Base-by-base conservation (phyloP, 2,797 vertebrate genomes). In the Smutsia gigantea region DNA sequence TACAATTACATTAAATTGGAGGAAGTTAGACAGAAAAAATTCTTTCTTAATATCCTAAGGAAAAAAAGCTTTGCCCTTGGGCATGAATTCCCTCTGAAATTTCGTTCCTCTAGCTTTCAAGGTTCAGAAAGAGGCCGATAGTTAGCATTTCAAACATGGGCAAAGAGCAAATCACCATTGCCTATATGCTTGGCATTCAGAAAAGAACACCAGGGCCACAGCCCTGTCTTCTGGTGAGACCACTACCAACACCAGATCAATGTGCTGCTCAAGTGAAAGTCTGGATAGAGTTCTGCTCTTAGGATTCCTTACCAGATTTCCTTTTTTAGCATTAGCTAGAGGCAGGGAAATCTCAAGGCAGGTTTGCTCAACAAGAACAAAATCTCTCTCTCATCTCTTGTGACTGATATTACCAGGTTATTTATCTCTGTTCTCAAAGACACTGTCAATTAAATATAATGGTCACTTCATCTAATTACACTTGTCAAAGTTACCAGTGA, bases 71-170 rank as follows among this genome's bases (percentile, higher is more conserved):
- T 90, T 86, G n/a, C 23, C 34, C 57, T 78, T 59, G 49, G 55
- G 34, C 77, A 79, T 84, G 21, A 88, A 84, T 84, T 84, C 57
- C 66, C 78, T 68, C 42, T 79, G 57, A 96, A 78, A 79, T 53
- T 74, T 79, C 42, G 61, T 87, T 74, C 7, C 23, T 84, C 83
- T 87, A 39, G 8, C 39, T 91, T 31, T 82, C 11, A 87, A 53
- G 82, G 57, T 63, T 90, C 74, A 42, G 53, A 49, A 95, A 90
- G 39, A 77, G 6, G 46, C 7, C 18, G 90, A 71, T n/a, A 17
- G 23, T 90, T 87, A 93, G 64, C 17, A 49, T 89, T 85, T 84
- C 87, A 96, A 97, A 90, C 17, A 87, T 57, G 23, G 25, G 53
- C 69, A 79, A 87, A 91, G 17, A 93, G 19, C 12, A 9, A 87